Evolutionary conservation across 2,888 invertebrate genomes (phyloP), one percentile per base, ranked within the genome.

Genomic region (Tetropium fuscum): DNA sequence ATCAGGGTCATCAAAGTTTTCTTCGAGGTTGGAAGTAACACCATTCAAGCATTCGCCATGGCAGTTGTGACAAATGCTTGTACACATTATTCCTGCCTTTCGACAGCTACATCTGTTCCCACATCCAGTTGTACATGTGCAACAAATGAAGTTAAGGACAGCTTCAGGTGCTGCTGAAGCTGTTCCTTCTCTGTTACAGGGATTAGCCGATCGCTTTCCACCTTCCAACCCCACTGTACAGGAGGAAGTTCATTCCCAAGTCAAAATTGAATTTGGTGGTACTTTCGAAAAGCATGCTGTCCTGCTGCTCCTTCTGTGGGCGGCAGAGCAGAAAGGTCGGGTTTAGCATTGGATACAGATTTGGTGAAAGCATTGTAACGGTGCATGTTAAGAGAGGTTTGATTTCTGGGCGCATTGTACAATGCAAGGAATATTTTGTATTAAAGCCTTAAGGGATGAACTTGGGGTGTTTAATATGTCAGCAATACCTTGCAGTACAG

Each of bases 381-480:
- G 10, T 30, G 10, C 30, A 30, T 30, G 30, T 30, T 30, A 30
- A 30, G 30, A 30, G 30, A 30, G 30, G 30, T 30, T 30, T 30
- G 30, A n/a, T 27, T 27, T 27, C 27, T 27, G 27, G 27, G 27
- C 27, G 6, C 27, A 27, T 27, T 27, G 27, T 27, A 27, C 27
- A 27, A 27, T 27, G 27, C 27, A 27, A 27, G 27, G 27, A 27
- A 27, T 27, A 27, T 27, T 27, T 27, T 41, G 41, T 18, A 7
- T 41, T 41, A 19, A 16, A 18, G 41, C 18, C 41, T 41, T 19
- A 41, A n/a, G 19, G 41, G 3, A 41, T 41, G 41, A 41, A 41
- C 16, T 41, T 41, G 41, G 15, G 44, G 25, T 44, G 44, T 44
- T 27, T n/a, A 27, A 27, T 27, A 27, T 27, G 27, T 27, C 27